These are phyloP conservation scores for Hormaphis cornu DNA, from an alignment of 1,140 invertebrate species.

Conservation along the genomic window DNA sequence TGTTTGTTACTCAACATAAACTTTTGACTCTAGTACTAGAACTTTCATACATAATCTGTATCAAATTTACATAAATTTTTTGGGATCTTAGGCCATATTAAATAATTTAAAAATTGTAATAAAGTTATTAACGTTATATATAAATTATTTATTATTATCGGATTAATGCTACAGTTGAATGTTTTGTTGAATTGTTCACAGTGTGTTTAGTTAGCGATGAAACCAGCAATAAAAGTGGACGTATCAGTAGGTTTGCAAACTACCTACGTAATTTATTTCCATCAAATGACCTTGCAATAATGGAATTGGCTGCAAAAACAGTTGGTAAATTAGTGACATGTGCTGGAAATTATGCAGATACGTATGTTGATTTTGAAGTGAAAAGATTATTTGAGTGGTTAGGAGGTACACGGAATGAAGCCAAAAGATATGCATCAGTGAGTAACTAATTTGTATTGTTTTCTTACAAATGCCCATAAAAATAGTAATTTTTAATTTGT, in stretches of 20 bases:
- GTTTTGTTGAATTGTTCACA: conserved; percentile 42
- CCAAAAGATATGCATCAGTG: conserved; percentile 79
- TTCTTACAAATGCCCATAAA: not conserved
- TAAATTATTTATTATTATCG: too few relatives aligned
- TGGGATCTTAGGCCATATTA: too few relatives aligned
- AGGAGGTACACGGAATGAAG: conserved; percentile 76
- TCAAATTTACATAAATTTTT: too few relatives aligned
- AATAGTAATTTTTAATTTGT: not conserved
- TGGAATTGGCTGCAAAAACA: conserved; percentile 92
- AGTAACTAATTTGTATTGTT: conserved; percentile 36
- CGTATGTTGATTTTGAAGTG: conserved; percentile 94
- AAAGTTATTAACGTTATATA: too few relatives aligned
- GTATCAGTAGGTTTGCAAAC: conserved; percentile 86
- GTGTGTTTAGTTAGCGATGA: conserved; percentile 86
- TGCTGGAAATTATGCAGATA: conserved; percentile 84
- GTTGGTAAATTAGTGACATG: conserved; percentile 82
- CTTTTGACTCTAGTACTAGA: too few relatives aligned
- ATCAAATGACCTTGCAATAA: conserved; percentile 80
- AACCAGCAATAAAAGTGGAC: conserved; percentile 79
- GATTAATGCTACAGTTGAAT: not conserved
- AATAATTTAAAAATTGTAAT: too few relatives aligned
- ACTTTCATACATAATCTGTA: too few relatives aligned
- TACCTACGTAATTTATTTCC: conserved; percentile 82
- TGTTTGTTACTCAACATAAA: too few relatives aligned
- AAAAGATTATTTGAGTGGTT: conserved; percentile 91